Evolutionary conservation across 2,113 vertebrate species (phyloP).

Genomic region (Hystrix cristata): DNA sequence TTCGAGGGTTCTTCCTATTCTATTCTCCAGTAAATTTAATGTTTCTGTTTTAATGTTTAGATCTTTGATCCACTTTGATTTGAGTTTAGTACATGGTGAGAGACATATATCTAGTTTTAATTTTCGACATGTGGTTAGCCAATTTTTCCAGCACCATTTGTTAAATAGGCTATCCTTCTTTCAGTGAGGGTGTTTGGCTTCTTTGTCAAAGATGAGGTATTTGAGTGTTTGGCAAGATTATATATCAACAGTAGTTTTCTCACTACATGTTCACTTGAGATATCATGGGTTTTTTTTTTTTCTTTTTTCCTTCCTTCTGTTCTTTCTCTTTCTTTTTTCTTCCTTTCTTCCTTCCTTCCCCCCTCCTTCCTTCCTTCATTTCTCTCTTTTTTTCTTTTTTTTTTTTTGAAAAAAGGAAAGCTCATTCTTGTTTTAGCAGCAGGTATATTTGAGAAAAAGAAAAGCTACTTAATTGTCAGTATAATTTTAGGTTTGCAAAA

Average conservation of each 20-base stretch:
- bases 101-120: no score
- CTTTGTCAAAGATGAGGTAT: no score
- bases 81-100: no score
- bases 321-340: not conserved
- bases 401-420: not conserved
- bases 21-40: no score
- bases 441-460: not conserved
- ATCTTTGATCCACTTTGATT: no score
- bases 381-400: not conserved
- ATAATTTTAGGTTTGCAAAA: not conserved
- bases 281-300: not conserved
- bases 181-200: no score
- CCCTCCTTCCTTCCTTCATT: no score
- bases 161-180: no score
- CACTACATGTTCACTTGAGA: not conserved
- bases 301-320: not conserved
- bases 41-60: no score
- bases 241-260: not conserved
- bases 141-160: no score
- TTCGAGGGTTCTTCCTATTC: no score
- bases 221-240: not conserved
- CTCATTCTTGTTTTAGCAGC: not conserved
- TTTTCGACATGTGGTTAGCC: no score
- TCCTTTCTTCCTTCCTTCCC: not conserved
- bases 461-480: not conserved